Conservation (phyloP, 2,888 invertebrate species). For the Philereme vetulata region DNA sequence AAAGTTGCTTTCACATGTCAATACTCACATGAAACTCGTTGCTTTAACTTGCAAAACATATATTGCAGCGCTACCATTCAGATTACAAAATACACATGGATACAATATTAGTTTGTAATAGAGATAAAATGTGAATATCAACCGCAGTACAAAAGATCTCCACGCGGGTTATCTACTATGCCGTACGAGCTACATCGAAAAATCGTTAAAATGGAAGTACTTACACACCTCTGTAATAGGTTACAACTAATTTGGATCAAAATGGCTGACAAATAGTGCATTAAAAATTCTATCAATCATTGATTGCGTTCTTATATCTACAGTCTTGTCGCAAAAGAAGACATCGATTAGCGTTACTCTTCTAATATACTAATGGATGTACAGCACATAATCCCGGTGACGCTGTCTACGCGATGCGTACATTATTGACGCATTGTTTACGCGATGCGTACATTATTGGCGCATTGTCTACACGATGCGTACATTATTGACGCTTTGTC, state of each 20-base stretch:
- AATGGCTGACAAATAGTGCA: constrained; percentile 80
- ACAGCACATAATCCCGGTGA: constrained; percentile 62
- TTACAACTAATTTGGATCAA: constrained; percentile 77
- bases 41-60: constrained; percentile 53
- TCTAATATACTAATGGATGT: constrained; percentile 45
- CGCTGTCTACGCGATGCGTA: constrained; percentile 17
- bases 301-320: constrained; percentile 62
- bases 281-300: constrained; percentile 63
- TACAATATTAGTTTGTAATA: constrained; percentile 47
- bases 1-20: constrained; percentile 63
- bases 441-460: constrained; percentile 39
- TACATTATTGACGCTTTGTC: constrained; percentile 54
- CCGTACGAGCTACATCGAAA: constrained; percentile 75
- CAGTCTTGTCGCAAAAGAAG: constrained; percentile 72
- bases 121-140: constrained; percentile 71
- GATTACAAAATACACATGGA: constrained; percentile 47
- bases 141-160: constrained; percentile 61
- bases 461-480: too few relatives aligned
- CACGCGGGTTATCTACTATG: constrained; percentile 69
- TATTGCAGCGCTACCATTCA: constrained; percentile 37
- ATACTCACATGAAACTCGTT: constrained; percentile 72
- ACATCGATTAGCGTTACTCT: constrained; percentile 53
- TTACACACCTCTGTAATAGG: constrained; percentile 72
- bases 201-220: constrained; percentile 82
- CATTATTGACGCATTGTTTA: constrained; percentile 64